Percentiles rank a stretch among this genome's conserved stretches.
Evolutionary conservation across 1,140 invertebrate genomes (phyloP).

Genomic region (Euwallacea fornicatus): DNA sequence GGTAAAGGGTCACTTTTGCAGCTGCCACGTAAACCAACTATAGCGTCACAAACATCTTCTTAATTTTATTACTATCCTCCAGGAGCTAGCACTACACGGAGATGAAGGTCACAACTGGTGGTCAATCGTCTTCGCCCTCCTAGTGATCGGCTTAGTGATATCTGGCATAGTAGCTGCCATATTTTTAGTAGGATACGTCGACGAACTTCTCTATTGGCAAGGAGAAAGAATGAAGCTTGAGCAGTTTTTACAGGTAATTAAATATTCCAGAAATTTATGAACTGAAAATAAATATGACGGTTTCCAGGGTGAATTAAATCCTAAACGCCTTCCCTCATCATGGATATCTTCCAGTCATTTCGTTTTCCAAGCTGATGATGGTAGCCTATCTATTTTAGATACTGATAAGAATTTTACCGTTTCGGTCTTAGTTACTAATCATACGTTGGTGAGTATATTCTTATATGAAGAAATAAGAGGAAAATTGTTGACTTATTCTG

Average conservation of each 20-base stretch:
- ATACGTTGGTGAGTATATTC: conserved; percentile 67
- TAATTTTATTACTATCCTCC: conserved; percentile 23
- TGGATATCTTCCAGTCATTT: conserved; percentile 79
- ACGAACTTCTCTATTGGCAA: conserved; percentile 83
- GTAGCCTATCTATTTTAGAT: conserved; percentile 73
- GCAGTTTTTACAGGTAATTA: conserved; percentile 70
- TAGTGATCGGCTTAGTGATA: conserved; percentile 83
- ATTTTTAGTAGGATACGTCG: conserved; percentile 83
- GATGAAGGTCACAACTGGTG: conserved; percentile 84
- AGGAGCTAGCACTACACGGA: conserved; percentile 69
- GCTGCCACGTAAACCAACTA: too few relatives aligned
- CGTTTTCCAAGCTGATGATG: conserved; percentile 82
- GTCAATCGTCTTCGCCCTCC: conserved; percentile 79
- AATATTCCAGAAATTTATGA: too few relatives aligned
- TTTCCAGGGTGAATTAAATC: conserved; percentile 69
- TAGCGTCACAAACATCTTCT: too few relatives aligned
- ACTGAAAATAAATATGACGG: neutral
- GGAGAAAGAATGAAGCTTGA: conserved; percentile 78
- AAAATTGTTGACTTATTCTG: conserved; percentile 13
- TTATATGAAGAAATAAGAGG: neutral
- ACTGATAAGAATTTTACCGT: conserved; percentile 71
- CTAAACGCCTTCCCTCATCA: conserved; percentile 70
- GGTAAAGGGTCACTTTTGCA: too few relatives aligned
- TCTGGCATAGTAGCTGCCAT: conserved; percentile 82
- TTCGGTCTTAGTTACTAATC: conserved; percentile 77